A percentile compares a stretch with the other conserved stretches of the same genome.
Conservation (phyloP, 2,888 invertebrate genomes). For the Nematopogon swammerdamellus region DNA sequence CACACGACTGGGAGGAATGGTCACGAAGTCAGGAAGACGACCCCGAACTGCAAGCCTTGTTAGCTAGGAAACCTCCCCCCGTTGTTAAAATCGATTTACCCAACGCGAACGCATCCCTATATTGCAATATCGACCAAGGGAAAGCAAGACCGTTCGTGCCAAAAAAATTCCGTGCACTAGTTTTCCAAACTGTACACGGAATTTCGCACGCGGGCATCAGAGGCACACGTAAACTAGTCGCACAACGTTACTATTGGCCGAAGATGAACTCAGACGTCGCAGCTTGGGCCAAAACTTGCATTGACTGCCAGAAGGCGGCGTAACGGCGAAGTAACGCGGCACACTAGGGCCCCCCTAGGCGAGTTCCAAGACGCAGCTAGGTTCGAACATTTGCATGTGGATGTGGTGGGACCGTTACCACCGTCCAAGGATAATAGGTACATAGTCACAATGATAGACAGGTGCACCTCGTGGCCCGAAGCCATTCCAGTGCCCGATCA, state of each 20-base stretch:
- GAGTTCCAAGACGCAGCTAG: slow-evolving; percentile 9
- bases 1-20: too few species aligned
- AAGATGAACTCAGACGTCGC: not conserved
- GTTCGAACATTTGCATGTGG: slow-evolving; percentile 9
- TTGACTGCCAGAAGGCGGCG: not conserved
- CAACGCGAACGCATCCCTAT: too few species aligned
- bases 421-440: not conserved
- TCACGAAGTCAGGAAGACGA: too few species aligned
- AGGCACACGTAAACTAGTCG: not conserved
- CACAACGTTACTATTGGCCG: not conserved
- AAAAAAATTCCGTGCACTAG: too few species aligned
- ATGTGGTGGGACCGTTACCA: slow-evolving; percentile 12
- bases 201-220: not conserved
- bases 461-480: slow-evolving; percentile 17
- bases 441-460: slow-evolving; percentile 12
- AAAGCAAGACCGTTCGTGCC: too few species aligned
- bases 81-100: too few species aligned
- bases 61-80: too few species aligned
- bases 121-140: too few species aligned
- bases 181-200: not conserved
- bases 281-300: not conserved
- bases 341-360: not conserved
- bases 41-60: too few species aligned
- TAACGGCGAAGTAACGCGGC: not conserved
- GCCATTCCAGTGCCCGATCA: too few species aligned